phyloP scores from a whole-genome alignment of 2,888 invertebrate genomes.

The Diaprepes abbreviatus region DNA sequence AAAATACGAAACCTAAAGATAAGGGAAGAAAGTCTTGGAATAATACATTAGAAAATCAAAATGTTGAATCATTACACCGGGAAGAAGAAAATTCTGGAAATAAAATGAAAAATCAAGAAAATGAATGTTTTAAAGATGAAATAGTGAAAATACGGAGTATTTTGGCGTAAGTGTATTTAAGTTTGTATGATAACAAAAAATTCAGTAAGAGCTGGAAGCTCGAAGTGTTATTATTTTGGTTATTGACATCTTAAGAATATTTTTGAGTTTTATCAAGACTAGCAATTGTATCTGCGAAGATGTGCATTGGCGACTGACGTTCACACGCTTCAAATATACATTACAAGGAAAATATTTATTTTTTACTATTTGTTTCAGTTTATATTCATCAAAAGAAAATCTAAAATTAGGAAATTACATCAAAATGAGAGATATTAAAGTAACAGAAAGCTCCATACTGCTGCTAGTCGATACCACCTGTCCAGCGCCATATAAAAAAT shows the following conservation, averaged over 20 bases:
- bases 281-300: too few relatives aligned
- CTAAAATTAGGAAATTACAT: slow-evolving; percentile 71
- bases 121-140: neutral
- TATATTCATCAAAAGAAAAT: slow-evolving; percentile 72
- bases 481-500: slow-evolving; percentile 64
- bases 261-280: too few relatives aligned
- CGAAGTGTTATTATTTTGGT: too few relatives aligned
- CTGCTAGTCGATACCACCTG: slow-evolving; percentile 76
- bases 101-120: neutral
- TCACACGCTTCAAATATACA: too few relatives aligned
- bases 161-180: slow-evolving; percentile 25
- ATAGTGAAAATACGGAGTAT: neutral
- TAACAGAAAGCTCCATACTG: slow-evolving; percentile 72
- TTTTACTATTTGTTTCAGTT: too few relatives aligned
- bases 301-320: too few relatives aligned
- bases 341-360: too few relatives aligned
- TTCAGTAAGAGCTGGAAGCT: neutral
- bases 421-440: slow-evolving; percentile 70
- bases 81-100: neutral
- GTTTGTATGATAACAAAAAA: too few relatives aligned
- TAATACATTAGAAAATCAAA: neutral
- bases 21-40: neutral
- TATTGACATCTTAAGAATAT: too few relatives aligned
- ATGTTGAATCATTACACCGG: too few relatives aligned
- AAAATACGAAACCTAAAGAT: slow-evolving; percentile 60